phyloP scores from a whole-genome alignment of 2,888 invertebrate species.

The Pachliopta kotzebuea region DNA sequence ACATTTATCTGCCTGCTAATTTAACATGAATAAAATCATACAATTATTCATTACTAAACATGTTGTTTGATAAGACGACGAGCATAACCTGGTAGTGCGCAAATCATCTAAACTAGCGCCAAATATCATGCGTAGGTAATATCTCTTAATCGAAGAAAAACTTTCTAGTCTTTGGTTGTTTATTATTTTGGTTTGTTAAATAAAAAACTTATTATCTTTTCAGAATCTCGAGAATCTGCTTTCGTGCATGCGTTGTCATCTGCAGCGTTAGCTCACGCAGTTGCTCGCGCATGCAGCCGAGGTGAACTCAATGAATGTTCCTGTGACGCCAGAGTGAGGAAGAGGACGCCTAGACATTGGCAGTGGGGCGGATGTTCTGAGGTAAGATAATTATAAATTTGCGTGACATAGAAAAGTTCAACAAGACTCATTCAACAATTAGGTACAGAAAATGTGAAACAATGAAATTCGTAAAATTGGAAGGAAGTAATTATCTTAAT shows the following conservation, averaged over 20 bases:
- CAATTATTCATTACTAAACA: no score
- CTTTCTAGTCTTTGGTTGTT: no score
- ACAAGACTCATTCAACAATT: no score
- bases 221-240: conserved; percentile 94
- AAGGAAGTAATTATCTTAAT: no score
- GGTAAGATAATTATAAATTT: conserved; percentile 68
- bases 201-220: conserved; percentile 18
- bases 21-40: not conserved
- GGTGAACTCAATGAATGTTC: conserved; percentile 94
- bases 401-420: not conserved
- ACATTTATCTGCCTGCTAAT: not conserved
- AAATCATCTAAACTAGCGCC: no score
- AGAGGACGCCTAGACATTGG: conserved; percentile 88
- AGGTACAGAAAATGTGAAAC: no score
- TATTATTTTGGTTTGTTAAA: no score
- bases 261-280: conserved; percentile 93
- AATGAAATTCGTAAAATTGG: no score
- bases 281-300: conserved; percentile 92
- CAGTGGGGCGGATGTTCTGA: conserved; percentile 98
- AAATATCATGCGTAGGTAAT: no score
- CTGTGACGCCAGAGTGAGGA: conserved; percentile 90
- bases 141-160: no score
- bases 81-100: no score
- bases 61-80: no score
- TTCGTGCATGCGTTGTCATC: conserved; percentile 94